Percentiles rank a stretch among this genome's conserved stretches.
Evolutionary conservation across 2,888 invertebrate species (phyloP).

Genomic region (Lissocephala sabroskyi): DNA sequence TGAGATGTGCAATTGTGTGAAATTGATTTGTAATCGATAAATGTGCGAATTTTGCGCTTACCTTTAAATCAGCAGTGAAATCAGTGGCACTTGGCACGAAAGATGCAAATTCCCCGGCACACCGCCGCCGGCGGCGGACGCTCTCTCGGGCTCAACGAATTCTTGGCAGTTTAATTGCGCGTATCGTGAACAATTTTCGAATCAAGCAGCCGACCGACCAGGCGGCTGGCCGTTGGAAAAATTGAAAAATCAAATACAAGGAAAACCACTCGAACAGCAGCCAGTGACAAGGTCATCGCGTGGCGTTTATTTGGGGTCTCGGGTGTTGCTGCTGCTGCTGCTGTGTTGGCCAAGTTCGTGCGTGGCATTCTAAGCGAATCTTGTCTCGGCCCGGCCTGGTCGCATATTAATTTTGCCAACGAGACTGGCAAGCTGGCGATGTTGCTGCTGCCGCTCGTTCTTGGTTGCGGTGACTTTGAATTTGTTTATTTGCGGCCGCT

Average conservation of each 20-base stretch:
- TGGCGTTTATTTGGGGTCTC: slow-evolving; percentile 57
- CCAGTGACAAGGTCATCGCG: slow-evolving; percentile 50
- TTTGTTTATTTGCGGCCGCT: background rate
- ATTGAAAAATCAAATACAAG: slow-evolving; percentile 68
- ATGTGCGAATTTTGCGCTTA: slow-evolving; percentile 51
- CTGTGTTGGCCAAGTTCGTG: slow-evolving; percentile 30
- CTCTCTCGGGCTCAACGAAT: background rate
- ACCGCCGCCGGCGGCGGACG: background rate
- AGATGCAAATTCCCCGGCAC: background rate
- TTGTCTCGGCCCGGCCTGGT: slow-evolving; percentile 2
- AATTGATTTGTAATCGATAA: slow-evolving; percentile 65
- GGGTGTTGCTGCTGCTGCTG: slow-evolving; percentile 14
- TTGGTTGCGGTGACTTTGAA: slow-evolving; percentile 36
- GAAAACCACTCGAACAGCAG: slow-evolving; percentile 63
- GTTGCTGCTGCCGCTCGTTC: slow-evolving; percentile 19
- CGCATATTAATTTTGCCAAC: slow-evolving; percentile 11
- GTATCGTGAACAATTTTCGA: slow-evolving; percentile 15
- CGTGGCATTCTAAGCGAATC: slow-evolving; percentile 44
- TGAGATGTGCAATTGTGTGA: slow-evolving; percentile 55
- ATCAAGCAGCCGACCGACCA: slow-evolving; percentile 2
- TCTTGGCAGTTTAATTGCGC: slow-evolving; percentile 34
- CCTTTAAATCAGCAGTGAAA: slow-evolving; percentile 45
- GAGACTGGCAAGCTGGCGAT: slow-evolving; percentile 1
- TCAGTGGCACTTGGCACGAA: background rate
- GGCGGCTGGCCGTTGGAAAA: slow-evolving; percentile 41